These are phyloP conservation scores for Pocota personata DNA, from an alignment of 2,888 invertebrate species.

Conservation along the genomic window DNA sequence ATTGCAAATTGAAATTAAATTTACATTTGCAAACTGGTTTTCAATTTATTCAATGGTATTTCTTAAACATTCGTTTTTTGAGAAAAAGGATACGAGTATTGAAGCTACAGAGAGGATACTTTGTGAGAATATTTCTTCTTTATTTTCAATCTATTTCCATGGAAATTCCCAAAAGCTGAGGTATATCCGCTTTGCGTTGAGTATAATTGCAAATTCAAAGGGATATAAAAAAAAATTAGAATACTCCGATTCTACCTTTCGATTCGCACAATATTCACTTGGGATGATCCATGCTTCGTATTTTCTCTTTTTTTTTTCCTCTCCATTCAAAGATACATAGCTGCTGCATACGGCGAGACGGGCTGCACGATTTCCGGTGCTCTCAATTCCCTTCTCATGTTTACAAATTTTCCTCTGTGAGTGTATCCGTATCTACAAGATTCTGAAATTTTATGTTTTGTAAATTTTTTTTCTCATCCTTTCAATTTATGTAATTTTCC, in stretches of 20 bases:
- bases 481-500: slow-evolving; percentile 12
- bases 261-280: slow-evolving; percentile 50
- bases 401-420: slow-evolving; percentile 41
- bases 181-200: slow-evolving; percentile 11
- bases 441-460: slow-evolving; percentile 24
- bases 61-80: not conserved
- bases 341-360: not conserved
- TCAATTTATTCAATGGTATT: not conserved
- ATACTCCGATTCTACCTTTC: slow-evolving; percentile 43
- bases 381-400: slow-evolving; percentile 57
- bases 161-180: slow-evolving; percentile 11
- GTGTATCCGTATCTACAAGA: slow-evolving; percentile 12
- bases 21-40: not conserved
- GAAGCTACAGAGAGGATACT: not conserved
- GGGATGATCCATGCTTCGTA: slow-evolving; percentile 37
- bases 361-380: slow-evolving; percentile 2
- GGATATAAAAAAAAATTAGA: slow-evolving; percentile 21
- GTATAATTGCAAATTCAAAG: slow-evolving; percentile 36
- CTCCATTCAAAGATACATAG: not conserved
- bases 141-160: not conserved
- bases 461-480: slow-evolving; percentile 15
- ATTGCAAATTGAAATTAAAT: slow-evolving; percentile 10
- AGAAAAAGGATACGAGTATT: not conserved
- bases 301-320: not conserved
- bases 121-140: not conserved